Conservation (phyloP, 2,888 invertebrate species). For the Ornithoptera priamus region DNA sequence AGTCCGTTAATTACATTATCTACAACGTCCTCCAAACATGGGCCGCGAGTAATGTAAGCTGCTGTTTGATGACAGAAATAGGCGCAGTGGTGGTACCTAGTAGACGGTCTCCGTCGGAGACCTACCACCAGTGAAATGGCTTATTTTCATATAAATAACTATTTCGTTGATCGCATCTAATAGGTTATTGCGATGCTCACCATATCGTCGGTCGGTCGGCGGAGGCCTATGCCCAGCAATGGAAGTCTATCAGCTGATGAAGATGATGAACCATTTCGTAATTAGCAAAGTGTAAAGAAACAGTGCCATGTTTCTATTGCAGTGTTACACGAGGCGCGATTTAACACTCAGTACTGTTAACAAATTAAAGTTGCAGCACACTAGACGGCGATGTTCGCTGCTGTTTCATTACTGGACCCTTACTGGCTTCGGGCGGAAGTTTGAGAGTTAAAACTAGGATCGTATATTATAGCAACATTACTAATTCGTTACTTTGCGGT, state of each 20-base stretch:
- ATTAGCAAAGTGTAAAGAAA: not conserved
- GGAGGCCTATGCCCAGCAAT: too few relatives aligned
- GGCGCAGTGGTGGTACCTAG: too few relatives aligned
- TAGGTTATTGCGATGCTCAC: too few relatives aligned
- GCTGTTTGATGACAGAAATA: too few relatives aligned
- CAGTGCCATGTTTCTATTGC: not conserved
- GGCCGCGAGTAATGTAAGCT: too few relatives aligned
- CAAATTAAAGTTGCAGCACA: conserved; percentile 22
- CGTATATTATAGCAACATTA: conserved; percentile 3
- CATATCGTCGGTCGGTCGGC: too few relatives aligned
- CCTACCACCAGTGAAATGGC: too few relatives aligned
- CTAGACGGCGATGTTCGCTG: conserved; percentile 16
- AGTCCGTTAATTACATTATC: too few relatives aligned
- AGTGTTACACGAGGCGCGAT: conserved; percentile 6
- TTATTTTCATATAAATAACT: not conserved
- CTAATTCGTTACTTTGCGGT: conserved; percentile 7
- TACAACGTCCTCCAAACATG: too few relatives aligned
- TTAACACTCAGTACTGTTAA: conserved; percentile 12
- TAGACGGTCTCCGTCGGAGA: too few relatives aligned
- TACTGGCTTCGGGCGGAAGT: conserved; percentile 1
- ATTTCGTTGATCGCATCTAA: not conserved
- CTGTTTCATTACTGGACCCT: conserved; percentile 17
- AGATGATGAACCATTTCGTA: not conserved
- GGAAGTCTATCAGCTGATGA: too few relatives aligned
- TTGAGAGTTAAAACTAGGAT: conserved; percentile 12